Percentiles rank a stretch among this genome's conserved stretches.
Evolutionary conservation across 30 jellyfish, hydroid and myxozoan species (phyloP).

Genomic region (Catostylus mosaicus): DNA sequence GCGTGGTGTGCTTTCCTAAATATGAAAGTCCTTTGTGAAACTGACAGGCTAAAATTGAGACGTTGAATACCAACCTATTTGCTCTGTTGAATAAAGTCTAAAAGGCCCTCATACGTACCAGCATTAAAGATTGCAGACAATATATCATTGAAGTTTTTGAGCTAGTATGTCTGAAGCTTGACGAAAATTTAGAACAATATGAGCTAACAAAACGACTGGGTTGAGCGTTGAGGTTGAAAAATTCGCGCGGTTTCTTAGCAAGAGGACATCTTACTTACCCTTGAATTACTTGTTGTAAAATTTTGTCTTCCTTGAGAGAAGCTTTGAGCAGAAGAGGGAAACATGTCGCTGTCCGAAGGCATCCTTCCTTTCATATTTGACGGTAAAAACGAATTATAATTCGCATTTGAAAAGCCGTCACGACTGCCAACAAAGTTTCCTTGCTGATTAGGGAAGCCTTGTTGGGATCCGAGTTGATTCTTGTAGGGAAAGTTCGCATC

Average conservation of each 20-base stretch:
- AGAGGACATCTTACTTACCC: conserved; percentile 48
- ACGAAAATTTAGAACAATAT: too few relatives aligned
- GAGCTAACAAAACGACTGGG: not conserved
- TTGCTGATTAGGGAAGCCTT: conserved; percentile 52
- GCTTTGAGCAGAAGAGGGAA: conserved; percentile 54
- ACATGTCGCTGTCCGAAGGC: conserved; percentile 57
- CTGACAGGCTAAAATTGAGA: too few relatives aligned
- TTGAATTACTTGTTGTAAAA: conserved; percentile 34
- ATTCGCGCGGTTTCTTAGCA: conserved; percentile 21
- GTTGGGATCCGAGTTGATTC: conserved; percentile 64
- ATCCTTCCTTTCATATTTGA: conserved; percentile 65
- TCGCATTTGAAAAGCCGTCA: conserved; percentile 57
- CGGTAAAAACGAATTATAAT: conserved; percentile 59
- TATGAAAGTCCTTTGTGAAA: too few relatives aligned
- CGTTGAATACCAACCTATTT: too few relatives aligned
- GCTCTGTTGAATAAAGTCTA: too few relatives aligned
- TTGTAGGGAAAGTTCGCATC: conserved; percentile 62
- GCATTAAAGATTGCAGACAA: too few relatives aligned
- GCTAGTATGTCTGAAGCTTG: too few relatives aligned
- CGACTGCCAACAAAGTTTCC: conserved; percentile 57
- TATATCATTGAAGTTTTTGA: too few relatives aligned
- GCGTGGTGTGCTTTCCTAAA: too few relatives aligned
- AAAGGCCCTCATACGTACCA: too few relatives aligned
- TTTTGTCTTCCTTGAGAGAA: conserved; percentile 65
- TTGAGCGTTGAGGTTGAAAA: not conserved